Base-by-base conservation (phyloP, 1,140 invertebrate species). In the Drosophila repletoides region DNA sequence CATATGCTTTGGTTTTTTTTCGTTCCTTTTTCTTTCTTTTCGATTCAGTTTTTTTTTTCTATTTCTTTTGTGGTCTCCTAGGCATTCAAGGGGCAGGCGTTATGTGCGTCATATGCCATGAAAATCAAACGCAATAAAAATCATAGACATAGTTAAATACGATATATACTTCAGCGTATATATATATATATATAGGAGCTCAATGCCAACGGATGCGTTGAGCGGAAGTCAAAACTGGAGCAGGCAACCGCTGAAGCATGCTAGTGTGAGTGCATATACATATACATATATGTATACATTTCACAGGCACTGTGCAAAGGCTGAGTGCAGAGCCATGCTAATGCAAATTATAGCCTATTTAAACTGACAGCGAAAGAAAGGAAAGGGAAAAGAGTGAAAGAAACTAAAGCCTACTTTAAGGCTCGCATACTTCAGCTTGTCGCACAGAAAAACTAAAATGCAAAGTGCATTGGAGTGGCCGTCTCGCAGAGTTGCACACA, bases 291-390 rank as follows among this genome's bases (percentile, higher is more conserved):
- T 24, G 28, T 17, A 9, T 56, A 69, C 49, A 49, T 52, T 56
- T 64, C 38, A 68, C 31, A 29, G 36, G 17, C 55, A 72, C 61
- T 72, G 68, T 70, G 24, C n/a, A n/a, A n/a, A n/a, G n/a, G 59
- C 34, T 73, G 79, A 79, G 77, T 74, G 74, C 70, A 70, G 72
- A 84, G 80, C 63, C 79, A 84, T 79, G 80, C 80, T 84, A 84
- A 84, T 84, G 79, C 80, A 84, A 84, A 84, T 84, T 84, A 86
- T 77, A 75, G 79, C 79, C 77, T 86, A 84, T 86, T 79, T 84
- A 84, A 84, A 79, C 43, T 65, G 66, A 73, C 73, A 73, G 41
- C 69, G 12, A 52, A 15, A 58, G 19, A 10, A 3, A 56, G 17
- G 38, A 10, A 31, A 1, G 24, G 9, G 15, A 24, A 41, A 43